Percentiles rank a stretch among this genome's conserved stretches.
phyloP scores from a whole-genome alignment of 1,140 invertebrate species.

The Stegodyphus mimosarum region DNA sequence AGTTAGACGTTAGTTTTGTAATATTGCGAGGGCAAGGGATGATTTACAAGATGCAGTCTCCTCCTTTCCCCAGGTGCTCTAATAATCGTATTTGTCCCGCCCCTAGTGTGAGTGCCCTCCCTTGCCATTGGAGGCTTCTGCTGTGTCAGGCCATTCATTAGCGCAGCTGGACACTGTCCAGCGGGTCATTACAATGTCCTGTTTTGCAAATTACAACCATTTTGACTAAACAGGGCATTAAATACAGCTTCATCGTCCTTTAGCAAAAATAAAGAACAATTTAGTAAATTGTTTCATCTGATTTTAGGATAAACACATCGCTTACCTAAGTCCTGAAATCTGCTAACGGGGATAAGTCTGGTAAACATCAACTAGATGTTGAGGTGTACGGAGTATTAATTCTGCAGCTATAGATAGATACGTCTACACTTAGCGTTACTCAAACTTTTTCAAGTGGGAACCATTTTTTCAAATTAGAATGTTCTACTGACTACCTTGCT shows the following conservation, averaged over 20 bases:
- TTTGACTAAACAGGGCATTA: constrained; percentile 28
- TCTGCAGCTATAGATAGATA: too few relatives aligned
- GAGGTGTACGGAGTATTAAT: too few relatives aligned
- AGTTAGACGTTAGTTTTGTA: constrained; percentile 59
- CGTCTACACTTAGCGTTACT: too few relatives aligned
- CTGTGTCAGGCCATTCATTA: constrained; percentile 51
- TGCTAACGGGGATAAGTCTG: too few relatives aligned
- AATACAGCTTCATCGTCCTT: constrained; percentile 8
- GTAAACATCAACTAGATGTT: too few relatives aligned
- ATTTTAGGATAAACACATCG: too few relatives aligned
- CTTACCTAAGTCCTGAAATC: too few relatives aligned
- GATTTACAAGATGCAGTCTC: constrained; percentile 59
- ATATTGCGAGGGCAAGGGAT: constrained; percentile 54
- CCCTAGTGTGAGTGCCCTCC: constrained; percentile 10
- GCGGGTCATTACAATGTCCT: constrained; percentile 52
- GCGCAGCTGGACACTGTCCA: constrained; percentile 56
- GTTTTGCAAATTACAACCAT: constrained; percentile 59
- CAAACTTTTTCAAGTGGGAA: too few relatives aligned
- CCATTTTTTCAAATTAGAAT: too few relatives aligned
- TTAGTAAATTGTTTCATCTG: too few relatives aligned
- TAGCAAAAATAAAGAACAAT: neutral
- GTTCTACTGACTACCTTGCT: too few relatives aligned
- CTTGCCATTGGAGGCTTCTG: constrained; percentile 52
- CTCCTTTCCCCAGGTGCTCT: constrained; percentile 47
- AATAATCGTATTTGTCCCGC: constrained; percentile 54